Evolutionary conservation across 2,113 vertebrate species (phyloP).

Genomic region (Chinchilla lanigera): DNA sequence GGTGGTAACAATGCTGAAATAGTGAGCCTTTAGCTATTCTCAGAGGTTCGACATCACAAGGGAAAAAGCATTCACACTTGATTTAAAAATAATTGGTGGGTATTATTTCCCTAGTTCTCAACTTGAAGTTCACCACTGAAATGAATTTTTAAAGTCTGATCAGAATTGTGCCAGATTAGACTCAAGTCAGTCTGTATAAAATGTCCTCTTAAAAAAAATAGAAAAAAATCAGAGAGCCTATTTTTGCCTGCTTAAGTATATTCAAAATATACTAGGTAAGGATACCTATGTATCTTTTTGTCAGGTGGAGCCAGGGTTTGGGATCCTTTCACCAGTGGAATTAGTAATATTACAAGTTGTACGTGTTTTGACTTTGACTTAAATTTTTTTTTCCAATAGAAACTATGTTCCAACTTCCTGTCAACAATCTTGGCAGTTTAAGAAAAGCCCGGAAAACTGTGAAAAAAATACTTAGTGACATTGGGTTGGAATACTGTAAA

Average conservation of each 20-base stretch:
- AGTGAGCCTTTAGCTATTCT: conserved; percentile 52
- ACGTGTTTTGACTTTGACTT: conserved; percentile 84
- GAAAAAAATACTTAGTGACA: conserved; percentile 99
- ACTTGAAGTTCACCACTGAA: conserved; percentile 45
- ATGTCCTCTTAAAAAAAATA: conserved; percentile 2
- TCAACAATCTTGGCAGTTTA: conserved; percentile 99
- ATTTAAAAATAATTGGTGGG: conserved; percentile 61
- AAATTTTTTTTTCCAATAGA: conserved; percentile 89
- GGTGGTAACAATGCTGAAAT: conserved; percentile 11
- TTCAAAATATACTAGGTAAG: conserved; percentile 48
- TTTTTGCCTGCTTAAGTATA: conserved; percentile 65
- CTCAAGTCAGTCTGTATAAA: not conserved
- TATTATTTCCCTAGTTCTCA: conserved; percentile 52
- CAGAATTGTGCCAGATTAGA: conserved; percentile 48
- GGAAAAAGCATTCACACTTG: conserved; percentile 47
- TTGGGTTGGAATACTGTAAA: conserved; percentile 99
- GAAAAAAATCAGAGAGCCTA: not conserved
- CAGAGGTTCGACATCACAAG: conserved; percentile 51
- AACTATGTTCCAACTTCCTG: conserved; percentile 99
- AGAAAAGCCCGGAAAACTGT: conserved; percentile 99
- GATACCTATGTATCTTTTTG: conserved; percentile 10
- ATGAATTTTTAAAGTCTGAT: conserved; percentile 18
- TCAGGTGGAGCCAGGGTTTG: conserved; percentile 75
- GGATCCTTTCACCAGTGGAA: conserved; percentile 73
- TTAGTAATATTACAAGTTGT: conserved; percentile 74